Percentiles rank a stretch among this genome's conserved stretches.
Conservation (phyloP, 2,888 invertebrate species). For the Agrochola litura region DNA sequence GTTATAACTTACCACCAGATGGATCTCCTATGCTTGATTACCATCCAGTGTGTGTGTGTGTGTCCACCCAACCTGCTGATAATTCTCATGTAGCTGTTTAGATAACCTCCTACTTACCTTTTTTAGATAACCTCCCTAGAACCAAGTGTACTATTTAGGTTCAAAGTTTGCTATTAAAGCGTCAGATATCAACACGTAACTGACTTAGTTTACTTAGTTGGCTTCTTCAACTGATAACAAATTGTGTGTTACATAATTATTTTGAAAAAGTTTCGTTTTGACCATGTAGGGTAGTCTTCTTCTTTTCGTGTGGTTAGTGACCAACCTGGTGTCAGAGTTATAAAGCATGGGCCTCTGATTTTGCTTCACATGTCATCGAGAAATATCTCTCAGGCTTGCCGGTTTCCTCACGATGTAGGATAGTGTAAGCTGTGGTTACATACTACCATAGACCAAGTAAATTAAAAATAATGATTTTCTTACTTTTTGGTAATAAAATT, state of each 20-base stretch:
- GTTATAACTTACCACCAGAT: too few species aligned
- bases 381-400: too few species aligned
- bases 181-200: slow-evolving; percentile 10
- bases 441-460: background rate
- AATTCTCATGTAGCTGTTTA: too few species aligned
- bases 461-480: too few species aligned
- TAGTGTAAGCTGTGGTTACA: background rate
- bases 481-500: too few species aligned
- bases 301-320: too few species aligned
- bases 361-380: too few species aligned
- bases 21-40: too few species aligned
- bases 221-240: slow-evolving; percentile 27
- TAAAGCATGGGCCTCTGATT: too few species aligned
- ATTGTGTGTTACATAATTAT: background rate
- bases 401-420: background rate
- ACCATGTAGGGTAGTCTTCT: background rate
- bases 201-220: slow-evolving; percentile 10
- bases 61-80: too few species aligned
- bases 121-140: slow-evolving; percentile 7
- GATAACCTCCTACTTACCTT: slow-evolving; percentile 3
- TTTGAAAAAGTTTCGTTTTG: background rate
- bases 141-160: slow-evolving; percentile 25
- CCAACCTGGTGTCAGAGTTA: too few species aligned
- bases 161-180: slow-evolving; percentile 37
- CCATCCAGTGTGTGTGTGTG: too few species aligned